These are phyloP conservation scores for Allacma fusca DNA, from an alignment of 2,888 invertebrate genomes.

Conservation along the genomic window DNA sequence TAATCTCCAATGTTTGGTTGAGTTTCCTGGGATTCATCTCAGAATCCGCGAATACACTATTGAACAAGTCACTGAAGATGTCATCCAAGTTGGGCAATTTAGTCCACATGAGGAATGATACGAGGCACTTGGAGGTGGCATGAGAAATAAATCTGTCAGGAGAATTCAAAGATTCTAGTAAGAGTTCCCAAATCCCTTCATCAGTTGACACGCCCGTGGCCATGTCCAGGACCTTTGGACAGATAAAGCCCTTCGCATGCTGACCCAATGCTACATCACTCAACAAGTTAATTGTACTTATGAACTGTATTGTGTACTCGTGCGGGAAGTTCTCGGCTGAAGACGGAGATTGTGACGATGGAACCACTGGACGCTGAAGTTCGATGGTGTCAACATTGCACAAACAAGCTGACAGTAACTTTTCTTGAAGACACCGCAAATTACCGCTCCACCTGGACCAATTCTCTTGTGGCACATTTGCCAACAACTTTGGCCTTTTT, in stretches of 20 bases:
- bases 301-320: conserved; percentile 77
- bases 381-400: conserved; percentile 57
- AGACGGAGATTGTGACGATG: conserved; percentile 28
- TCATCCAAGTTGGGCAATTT: conserved; percentile 81
- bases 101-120: conserved; percentile 83
- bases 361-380: conserved; percentile 55
- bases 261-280: conserved; percentile 87
- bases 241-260: conserved; percentile 81
- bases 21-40: conserved; percentile 54
- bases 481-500: conserved; percentile 57
- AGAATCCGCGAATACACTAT: conserved; percentile 47
- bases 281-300: conserved; percentile 82
- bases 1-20: conserved; percentile 75
- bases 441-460: conserved; percentile 57
- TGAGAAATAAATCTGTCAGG: conserved; percentile 82
- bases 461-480: conserved; percentile 46
- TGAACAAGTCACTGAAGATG: conserved; percentile 63
- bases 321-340: conserved; percentile 70
- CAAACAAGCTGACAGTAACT: conserved; percentile 57
- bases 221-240: conserved; percentile 79
- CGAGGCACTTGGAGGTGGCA: conserved; percentile 79
- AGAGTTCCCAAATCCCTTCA: conserved; percentile 83
- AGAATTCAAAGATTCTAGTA: conserved; percentile 80
- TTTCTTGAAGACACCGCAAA: conserved; percentile 56
- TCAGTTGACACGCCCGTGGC: conserved; percentile 81